Percentiles rank a stretch among this genome's conserved stretches.
phyloP scores from a whole-genome alignment of 2,888 invertebrate species.

The Chalcis sispes region DNA sequence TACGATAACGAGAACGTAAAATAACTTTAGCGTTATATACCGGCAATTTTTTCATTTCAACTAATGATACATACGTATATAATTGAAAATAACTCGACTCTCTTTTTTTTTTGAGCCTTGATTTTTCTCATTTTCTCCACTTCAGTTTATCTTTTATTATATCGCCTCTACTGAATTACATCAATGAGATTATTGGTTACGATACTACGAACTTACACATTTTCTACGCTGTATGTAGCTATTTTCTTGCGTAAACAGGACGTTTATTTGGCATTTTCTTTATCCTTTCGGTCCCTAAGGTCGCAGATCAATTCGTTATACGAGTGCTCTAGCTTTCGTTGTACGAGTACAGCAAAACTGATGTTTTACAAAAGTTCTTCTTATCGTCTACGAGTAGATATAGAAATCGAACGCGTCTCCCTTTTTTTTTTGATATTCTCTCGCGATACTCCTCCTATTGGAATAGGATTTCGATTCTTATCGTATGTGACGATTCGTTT shows the following conservation, averaged over 20 bases:
- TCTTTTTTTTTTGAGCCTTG: neutral
- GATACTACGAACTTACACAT: neutral
- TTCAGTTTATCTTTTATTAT: neutral
- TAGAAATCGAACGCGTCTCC: conserved; percentile 1
- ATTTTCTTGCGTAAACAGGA: neutral
- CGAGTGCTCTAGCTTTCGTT: conserved; percentile 14
- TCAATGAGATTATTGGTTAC: too few species aligned
- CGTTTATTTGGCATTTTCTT: neutral
- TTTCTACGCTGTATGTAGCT: neutral
- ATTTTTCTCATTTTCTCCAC: neutral
- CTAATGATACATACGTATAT: too few species aligned
- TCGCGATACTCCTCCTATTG: neutral
- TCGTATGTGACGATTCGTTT: conserved; percentile 16
- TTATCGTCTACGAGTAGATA: conserved; percentile 18
- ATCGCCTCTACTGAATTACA: too few species aligned
- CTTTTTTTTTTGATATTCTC: neutral
- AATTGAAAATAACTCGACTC: conserved; percentile 20
- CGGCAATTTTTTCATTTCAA: conserved; percentile 5
- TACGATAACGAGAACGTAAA: neutral
- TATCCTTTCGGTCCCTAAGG: neutral
- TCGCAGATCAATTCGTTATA: conserved; percentile 27
- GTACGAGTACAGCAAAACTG: neutral
- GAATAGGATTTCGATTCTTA: neutral
- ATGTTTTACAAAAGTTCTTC: conserved; percentile 8
- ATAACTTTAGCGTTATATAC: neutral